Conservation (phyloP, 2,888 invertebrate genomes). For the Lasioglossum malachurum region DNA sequence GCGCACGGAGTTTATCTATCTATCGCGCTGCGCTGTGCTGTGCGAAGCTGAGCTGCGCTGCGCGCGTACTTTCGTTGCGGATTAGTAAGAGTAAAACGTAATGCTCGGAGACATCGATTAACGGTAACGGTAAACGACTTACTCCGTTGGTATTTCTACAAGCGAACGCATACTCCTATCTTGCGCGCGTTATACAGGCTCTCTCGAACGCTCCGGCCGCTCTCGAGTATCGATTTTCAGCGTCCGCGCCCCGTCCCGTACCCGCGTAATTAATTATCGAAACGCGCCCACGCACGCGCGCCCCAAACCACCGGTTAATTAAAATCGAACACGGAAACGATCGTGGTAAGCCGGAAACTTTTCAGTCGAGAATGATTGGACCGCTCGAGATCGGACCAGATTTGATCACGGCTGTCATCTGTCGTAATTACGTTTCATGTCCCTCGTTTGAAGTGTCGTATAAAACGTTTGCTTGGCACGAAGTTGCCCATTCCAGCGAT, state of each 20-base stretch:
- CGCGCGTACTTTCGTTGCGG: slow-evolving; percentile 68
- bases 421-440: not conserved
- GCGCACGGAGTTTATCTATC: slow-evolving; percentile 64
- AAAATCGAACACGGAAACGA: slow-evolving; percentile 63
- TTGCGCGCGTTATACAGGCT: not conserved
- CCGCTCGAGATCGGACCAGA: not conserved
- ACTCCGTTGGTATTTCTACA: slow-evolving; percentile 68
- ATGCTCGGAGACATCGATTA: slow-evolving; percentile 78
- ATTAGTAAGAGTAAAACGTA: slow-evolving; percentile 79
- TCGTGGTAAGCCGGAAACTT: slow-evolving; percentile 11
- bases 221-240: slow-evolving; percentile 57
- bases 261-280: slow-evolving; percentile 62
- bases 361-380: not conserved
- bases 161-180: not conserved
- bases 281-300: slow-evolving; percentile 30
- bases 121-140: slow-evolving; percentile 78
- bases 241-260: slow-evolving; percentile 36
- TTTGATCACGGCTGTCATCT: not conserved
- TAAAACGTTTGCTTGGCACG: not conserved
- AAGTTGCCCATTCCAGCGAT: not conserved
- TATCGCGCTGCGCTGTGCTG: slow-evolving; percentile 14
- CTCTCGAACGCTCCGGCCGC: not conserved
- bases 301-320: slow-evolving; percentile 40
- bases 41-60: not conserved
- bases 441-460: not conserved